Base-by-base conservation (phyloP, 2,113 vertebrate species). In the Boleophthalmus pectinirostris region DNA sequence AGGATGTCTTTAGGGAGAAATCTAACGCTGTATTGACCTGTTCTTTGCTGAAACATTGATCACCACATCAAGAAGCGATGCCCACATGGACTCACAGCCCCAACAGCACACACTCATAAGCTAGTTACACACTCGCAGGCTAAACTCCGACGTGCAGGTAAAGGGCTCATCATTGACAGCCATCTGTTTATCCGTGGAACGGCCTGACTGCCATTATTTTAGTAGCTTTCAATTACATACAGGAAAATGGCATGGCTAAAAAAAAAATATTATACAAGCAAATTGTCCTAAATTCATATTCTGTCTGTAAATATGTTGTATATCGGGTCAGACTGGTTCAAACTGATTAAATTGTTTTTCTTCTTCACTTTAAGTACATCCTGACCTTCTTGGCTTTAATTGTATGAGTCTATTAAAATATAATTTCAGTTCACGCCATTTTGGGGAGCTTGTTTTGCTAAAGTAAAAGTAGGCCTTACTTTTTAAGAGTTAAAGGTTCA, bases 11-110 rank as follows among this genome's bases (percentile, higher is more conserved):
- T 70, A 79, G 74, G 82, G 82, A 77, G 56, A 51, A 83, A 82
- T 85, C 78, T 84, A 89, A 87, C 78, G 87, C 82, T 87, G 87
- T 91, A 91, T 88, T 89, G 90, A 89, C 77, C 87, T 56, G 57
- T 57, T 53, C 73, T 72, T 83, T 71, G 73, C 82, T 85, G 84
- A 84, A 80, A 80, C 82, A 90, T 90, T 88, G 88, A 90, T 89
- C 86, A 87, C 71, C 0, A 3, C 81, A 89, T 88, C 86, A 82
- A 86, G 81, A 73, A 83, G 73, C 75, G 66, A 58, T 68, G 70
- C 74, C 33, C 72, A 64, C 25, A 38, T 12, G 5, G 51, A 66
- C 68, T 77, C 78, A 83, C 51, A 33, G 7, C 18, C 47, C 54
- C 66, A 43, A 69, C 29, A 54, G 71, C 29, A 54, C 66, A 43